Conservation (phyloP, 2,888 invertebrate genomes). For the Pharmacophagus antenor region DNA sequence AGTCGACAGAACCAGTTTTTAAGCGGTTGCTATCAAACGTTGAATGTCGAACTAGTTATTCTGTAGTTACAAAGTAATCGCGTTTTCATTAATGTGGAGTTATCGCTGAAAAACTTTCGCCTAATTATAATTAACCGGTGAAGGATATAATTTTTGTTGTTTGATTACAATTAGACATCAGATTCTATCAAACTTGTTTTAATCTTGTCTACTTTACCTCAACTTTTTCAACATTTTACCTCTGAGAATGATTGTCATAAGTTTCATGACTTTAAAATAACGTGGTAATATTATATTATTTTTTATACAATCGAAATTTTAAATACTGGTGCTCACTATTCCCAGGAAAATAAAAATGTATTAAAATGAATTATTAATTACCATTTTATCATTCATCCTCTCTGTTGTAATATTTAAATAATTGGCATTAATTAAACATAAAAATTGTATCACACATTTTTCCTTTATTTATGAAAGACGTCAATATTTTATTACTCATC, state of each 20-base stretch:
- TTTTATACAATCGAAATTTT: too few species aligned
- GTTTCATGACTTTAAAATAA: too few species aligned
- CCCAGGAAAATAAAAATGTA: too few species aligned
- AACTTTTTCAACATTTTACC: too few species aligned
- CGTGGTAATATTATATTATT: too few species aligned
- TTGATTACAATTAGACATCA: not conserved
- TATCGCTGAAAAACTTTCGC: not conserved
- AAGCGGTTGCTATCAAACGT: slow-evolving; percentile 4
- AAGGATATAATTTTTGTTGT: not conserved
- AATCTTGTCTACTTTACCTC: too few species aligned
- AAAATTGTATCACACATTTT: not conserved
- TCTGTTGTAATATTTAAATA: not conserved
- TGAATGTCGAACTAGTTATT: not conserved
- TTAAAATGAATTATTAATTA: not conserved
- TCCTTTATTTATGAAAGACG: slow-evolving; percentile 6
- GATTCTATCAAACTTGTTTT: too few species aligned
- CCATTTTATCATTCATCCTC: too few species aligned
- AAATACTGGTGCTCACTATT: too few species aligned
- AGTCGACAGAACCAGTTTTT: slow-evolving; percentile 6
- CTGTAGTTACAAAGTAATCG: not conserved
- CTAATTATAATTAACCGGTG: not conserved
- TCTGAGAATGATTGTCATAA: too few species aligned
- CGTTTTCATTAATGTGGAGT: not conserved
- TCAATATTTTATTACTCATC: slow-evolving; percentile 9
- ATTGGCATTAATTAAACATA: not conserved